Evolutionary conservation across 1,140 invertebrate genomes (phyloP).

Genomic region (Philopotamus ludificatus): DNA sequence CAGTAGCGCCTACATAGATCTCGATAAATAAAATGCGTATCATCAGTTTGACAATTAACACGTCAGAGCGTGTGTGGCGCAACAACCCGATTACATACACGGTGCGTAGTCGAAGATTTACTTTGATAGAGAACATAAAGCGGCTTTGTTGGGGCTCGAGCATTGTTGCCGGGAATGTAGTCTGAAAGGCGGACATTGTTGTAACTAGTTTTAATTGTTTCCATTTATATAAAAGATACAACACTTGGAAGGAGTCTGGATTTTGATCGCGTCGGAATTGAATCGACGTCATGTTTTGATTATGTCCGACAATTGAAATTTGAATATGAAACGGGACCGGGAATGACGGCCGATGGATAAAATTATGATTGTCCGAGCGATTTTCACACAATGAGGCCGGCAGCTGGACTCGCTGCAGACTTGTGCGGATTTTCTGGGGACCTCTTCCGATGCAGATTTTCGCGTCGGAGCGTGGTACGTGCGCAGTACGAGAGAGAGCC

Average conservation of each 20-base stretch:
- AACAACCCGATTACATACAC: not conserved
- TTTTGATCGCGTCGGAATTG: slow-evolving; percentile 36
- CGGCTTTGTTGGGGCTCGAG: not conserved
- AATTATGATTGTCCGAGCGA: slow-evolving; percentile 1
- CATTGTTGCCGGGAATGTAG: not conserved
- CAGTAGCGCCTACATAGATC: too few species aligned
- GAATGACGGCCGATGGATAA: slow-evolving; percentile 37
- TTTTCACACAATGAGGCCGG: not conserved
- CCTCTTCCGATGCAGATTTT: not conserved
- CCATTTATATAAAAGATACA: too few species aligned
- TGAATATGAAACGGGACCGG: slow-evolving; percentile 37
- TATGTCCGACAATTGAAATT: slow-evolving; percentile 41
- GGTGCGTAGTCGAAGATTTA: not conserved
- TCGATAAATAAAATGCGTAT: too few species aligned
- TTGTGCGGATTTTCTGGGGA: too few species aligned
- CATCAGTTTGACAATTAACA: too few species aligned
- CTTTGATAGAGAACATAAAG: not conserved
- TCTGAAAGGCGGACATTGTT: slow-evolving; percentile 15
- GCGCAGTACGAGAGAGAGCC: too few species aligned
- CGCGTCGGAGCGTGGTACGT: too few species aligned
- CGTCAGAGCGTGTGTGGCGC: not conserved
- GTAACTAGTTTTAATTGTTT: slow-evolving; percentile 41
- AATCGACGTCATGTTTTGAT: slow-evolving; percentile 40
- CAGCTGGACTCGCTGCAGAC: not conserved
- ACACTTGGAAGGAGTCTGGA: slow-evolving; percentile 33